Evolutionary conservation across 1,140 invertebrate genomes (phyloP).

Genomic region (Drosophila paulistorum): DNA sequence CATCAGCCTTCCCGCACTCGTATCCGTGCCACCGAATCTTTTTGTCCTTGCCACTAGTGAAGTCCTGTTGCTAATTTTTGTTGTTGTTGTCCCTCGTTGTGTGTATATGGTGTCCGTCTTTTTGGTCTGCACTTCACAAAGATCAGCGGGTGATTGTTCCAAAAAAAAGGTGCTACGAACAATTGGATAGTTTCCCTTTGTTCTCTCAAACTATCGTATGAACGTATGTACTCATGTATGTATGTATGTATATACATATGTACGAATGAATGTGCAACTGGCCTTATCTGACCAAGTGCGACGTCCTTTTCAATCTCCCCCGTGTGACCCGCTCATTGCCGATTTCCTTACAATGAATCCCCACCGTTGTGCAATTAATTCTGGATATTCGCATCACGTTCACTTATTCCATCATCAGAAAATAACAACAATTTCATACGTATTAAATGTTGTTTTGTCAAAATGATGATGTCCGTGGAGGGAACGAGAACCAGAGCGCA

Average conservation of each 20-base stretch:
- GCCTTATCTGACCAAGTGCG: no score
- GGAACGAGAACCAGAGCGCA: neutral
- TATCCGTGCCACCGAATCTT: slow-evolving; percentile 9
- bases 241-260: no score
- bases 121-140: slow-evolving; percentile 38
- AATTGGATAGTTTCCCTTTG: slow-evolving; percentile 7
- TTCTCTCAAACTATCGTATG: neutral
- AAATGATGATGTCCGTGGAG: neutral
- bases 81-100: neutral
- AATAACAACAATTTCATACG: slow-evolving; percentile 70
- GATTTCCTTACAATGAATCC: slow-evolving; percentile 25
- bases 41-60: slow-evolving; percentile 51
- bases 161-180: slow-evolving; percentile 13
- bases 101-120: neutral
- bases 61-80: slow-evolving; percentile 62
- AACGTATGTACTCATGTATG: neutral
- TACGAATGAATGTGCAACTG: no score
- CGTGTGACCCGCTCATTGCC: neutral
- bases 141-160: slow-evolving; percentile 49
- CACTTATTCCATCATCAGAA: slow-evolving; percentile 69
- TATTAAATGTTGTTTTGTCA: slow-evolving; percentile 72
- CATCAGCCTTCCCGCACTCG: slow-evolving; percentile 8
- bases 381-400: slow-evolving; percentile 74
- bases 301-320: neutral
- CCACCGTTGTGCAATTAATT: slow-evolving; percentile 71